Conservation (phyloP, 2,888 invertebrate genomes). For the Apocheima hispidaria region DNA sequence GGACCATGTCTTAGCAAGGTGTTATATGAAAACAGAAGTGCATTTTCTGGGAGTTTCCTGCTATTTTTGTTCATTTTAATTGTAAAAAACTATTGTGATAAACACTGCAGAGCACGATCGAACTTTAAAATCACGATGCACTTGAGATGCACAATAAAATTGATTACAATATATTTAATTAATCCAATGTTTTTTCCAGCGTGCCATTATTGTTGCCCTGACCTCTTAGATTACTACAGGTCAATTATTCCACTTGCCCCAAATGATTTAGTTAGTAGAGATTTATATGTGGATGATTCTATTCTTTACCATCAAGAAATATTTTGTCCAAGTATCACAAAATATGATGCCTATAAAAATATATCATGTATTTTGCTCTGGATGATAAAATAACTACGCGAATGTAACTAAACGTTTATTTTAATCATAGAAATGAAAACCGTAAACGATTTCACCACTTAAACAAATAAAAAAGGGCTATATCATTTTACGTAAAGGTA, state of each 20-base stretch:
- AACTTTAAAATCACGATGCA: background rate
- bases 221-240: background rate
- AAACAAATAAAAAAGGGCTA: background rate
- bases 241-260: background rate
- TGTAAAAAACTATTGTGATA: slow-evolving; percentile 1
- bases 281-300: background rate
- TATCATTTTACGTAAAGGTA: too few species aligned
- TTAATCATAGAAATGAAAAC: background rate
- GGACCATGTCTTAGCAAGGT: slow-evolving; percentile 40
- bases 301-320: background rate
- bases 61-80: background rate
- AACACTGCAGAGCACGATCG: background rate
- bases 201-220: slow-evolving; percentile 7
- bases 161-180: background rate
- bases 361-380: background rate
- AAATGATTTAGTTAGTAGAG: background rate
- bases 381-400: background rate
- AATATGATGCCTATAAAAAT: background rate
- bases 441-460: background rate
- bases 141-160: background rate
- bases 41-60: slow-evolving; percentile 3
- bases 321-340: background rate
- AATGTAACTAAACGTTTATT: too few species aligned
- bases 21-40: slow-evolving; percentile 4
- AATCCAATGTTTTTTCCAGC: background rate